Conservation (phyloP, 2,797 vertebrate species). For the Poliocrania exsul region DNA sequence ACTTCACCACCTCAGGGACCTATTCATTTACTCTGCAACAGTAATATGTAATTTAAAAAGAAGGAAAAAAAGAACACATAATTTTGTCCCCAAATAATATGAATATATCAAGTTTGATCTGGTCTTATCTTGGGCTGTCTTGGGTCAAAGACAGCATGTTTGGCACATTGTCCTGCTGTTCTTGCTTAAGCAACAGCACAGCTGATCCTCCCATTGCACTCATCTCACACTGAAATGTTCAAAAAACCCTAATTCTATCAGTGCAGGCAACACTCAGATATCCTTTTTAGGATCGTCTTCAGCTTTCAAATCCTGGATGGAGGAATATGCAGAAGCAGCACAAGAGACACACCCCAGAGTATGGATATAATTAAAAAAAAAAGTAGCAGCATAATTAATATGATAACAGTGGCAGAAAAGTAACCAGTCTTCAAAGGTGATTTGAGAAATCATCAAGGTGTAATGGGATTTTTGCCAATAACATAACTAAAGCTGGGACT, state of each 20-base stretch:
- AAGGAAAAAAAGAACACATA: too few species aligned
- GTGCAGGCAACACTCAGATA: neutral
- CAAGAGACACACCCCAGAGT: neutral
- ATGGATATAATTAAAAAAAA: neutral
- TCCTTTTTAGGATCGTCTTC: neutral
- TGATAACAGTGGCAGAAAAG: neutral
- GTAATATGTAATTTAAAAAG: rapidly evolving
- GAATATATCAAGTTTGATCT: neutral
- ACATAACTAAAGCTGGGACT: neutral
- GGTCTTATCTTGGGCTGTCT: neutral
- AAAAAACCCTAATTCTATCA: neutral
- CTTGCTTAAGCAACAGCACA: neutral
- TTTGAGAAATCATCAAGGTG: neutral
- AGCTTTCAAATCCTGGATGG: neutral
- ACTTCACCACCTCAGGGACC: neutral
- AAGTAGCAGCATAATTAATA: constrained; percentile 4
- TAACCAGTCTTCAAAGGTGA: neutral
- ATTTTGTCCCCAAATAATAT: rapidly evolving
- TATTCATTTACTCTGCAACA: neutral
- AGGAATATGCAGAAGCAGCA: neutral
- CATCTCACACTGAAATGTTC: neutral
- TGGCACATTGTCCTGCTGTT: neutral
- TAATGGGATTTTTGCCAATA: constrained; percentile 6
- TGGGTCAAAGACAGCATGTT: rapidly evolving
- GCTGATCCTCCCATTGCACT: neutral